Base-by-base conservation (phyloP, 2,888 invertebrate genomes). In the Cosmia pyralina region DNA sequence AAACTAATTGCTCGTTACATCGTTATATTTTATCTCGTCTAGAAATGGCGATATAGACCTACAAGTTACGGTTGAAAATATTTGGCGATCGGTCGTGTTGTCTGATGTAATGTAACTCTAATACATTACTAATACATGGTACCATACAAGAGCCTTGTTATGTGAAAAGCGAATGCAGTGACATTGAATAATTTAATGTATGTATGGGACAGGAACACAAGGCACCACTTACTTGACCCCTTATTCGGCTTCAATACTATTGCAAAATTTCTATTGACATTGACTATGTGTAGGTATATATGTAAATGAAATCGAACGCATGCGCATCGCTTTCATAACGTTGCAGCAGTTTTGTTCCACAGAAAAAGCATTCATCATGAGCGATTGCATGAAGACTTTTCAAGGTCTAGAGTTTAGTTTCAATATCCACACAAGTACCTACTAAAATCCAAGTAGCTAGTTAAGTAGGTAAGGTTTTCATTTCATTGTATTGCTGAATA, bases 221-320 rank as follows among this genome's bases (percentile, higher is more conserved):
- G 58, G 71, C 81, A 85, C 87, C 83, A 38, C 85, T 87, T 88
- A 84, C 88, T 86, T 88, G 87, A 84, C 77, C 82, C 86, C 85
- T 81, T 84, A 86, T 88, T 89, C 87, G 86, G 88, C 77, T 85
- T 89, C 86, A 86, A 73, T 81, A 71, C 74, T 85, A 75, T 93
- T 92, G 88, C 92, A 87, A 90, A 92, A 92, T 87, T 83, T 83
- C 82, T 88, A 89, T 90, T 90, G 90, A 90, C 89, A 90, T 91
- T 90, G 90, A 86, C 76, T 85, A 72, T 59, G 64, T 83, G 50
- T 52, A 50, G 50, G 52, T 58, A 15, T 15, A 11, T 83, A 88
- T 86, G 85, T 81, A 86, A 88, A 88, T 87, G 83, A 86, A 88
- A 87, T 88, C 85, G 84, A 87, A 83, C 73, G 65, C 66, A 73